Evolutionary conservation across 2,888 invertebrate genomes (phyloP).

Genomic region (Acanthoscelides obtectus): DNA sequence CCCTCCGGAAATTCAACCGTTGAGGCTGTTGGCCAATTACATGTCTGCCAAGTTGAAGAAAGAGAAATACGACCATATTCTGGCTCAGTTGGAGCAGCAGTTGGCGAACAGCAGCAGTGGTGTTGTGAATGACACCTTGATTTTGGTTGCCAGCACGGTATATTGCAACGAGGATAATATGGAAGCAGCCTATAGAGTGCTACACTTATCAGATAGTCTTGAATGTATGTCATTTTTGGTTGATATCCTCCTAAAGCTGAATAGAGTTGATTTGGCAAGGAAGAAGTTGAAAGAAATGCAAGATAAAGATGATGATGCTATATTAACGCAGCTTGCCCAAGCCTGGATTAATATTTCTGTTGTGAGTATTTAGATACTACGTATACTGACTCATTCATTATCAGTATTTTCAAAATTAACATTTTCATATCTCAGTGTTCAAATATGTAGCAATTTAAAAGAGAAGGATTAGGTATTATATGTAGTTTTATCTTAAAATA

Average conservation of each 20-base stretch:
- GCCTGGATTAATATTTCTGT: constrained; percentile 90
- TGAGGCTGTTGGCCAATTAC: constrained; percentile 85
- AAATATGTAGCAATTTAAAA: too few relatives aligned
- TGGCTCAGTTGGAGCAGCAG: constrained; percentile 72
- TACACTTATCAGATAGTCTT: constrained; percentile 79
- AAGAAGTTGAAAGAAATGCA: constrained; percentile 90
- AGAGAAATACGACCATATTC: constrained; percentile 56
- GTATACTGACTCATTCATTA: too few relatives aligned
- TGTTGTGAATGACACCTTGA: constrained; percentile 52
- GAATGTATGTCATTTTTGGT: constrained; percentile 84
- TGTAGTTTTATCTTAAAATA: too few relatives aligned
- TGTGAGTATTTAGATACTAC: constrained; percentile 47
- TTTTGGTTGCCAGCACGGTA: constrained; percentile 82
- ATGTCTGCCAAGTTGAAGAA: constrained; percentile 66
- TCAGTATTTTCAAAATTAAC: not conserved
- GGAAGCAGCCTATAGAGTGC: constrained; percentile 82
- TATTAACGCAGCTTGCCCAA: constrained; percentile 89
- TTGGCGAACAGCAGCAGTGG: constrained; percentile 43
- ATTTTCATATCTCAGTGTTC: too few relatives aligned
- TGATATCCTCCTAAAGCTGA: constrained; percentile 82
- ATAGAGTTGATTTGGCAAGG: constrained; percentile 87
- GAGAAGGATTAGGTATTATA: too few relatives aligned
- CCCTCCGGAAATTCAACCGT: constrained; percentile 71
- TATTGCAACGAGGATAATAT: constrained; percentile 85
- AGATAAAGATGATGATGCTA: constrained; percentile 96